Evolutionary conservation across 2,797 vertebrate species (phyloP).

Genomic region (Phrynocephalus forsythii): DNA sequence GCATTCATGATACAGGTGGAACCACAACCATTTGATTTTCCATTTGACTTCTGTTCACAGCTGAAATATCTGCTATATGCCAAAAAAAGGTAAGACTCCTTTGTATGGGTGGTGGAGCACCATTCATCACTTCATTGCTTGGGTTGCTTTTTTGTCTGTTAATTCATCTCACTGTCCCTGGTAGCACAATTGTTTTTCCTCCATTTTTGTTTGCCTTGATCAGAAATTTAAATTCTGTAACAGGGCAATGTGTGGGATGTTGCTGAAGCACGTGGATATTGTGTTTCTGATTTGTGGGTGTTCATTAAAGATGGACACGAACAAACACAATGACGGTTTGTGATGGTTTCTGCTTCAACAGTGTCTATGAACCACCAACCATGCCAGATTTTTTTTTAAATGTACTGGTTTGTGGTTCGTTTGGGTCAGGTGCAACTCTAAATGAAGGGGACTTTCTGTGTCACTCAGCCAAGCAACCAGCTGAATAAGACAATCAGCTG

Average conservation of each 20-base stretch:
- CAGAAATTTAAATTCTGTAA: slow-evolving; percentile 42
- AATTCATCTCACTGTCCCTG: slow-evolving; percentile 68
- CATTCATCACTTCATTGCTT: slow-evolving; percentile 63
- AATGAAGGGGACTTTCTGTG: too few species aligned
- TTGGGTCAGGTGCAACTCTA: too few species aligned
- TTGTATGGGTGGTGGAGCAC: slow-evolving; percentile 67
- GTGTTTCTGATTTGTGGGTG: slow-evolving; percentile 55
- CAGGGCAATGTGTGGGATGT: slow-evolving; percentile 59
- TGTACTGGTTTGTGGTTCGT: too few species aligned
- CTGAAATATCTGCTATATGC: slow-evolving; percentile 99
- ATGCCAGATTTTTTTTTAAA: too few species aligned
- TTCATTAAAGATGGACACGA: not conserved
- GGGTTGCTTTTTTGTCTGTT: slow-evolving; percentile 64
- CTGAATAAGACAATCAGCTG: not conserved
- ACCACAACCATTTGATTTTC: slow-evolving; percentile 75
- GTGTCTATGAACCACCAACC: too few species aligned
- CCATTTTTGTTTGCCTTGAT: slow-evolving; percentile 52
- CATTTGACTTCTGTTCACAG: slow-evolving; percentile 87
- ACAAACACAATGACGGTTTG: too few species aligned
- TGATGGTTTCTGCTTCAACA: too few species aligned
- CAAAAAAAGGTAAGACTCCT: slow-evolving; percentile 97
- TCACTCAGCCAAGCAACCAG: too few species aligned
- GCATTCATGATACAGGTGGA: not conserved
- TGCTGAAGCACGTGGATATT: slow-evolving; percentile 49
- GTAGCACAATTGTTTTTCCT: slow-evolving; percentile 42